Evolutionary conservation across 2,888 invertebrate species (phyloP).

Genomic region (Cantharis flavilabris): DNA sequence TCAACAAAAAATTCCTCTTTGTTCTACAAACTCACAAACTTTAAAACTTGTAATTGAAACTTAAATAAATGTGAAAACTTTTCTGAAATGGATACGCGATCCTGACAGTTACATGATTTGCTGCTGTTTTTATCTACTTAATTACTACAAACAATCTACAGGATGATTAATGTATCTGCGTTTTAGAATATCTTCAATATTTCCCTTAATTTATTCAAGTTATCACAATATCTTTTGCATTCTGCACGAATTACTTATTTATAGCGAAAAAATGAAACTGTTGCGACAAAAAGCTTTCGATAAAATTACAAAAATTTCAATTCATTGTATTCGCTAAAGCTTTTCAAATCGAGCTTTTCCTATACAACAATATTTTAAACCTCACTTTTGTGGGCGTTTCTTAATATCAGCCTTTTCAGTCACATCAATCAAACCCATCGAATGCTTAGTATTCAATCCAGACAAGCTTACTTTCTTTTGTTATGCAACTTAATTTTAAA

Average conservation of each 20-base stretch:
- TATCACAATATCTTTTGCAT: neutral
- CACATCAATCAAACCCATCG: neutral
- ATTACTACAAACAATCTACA: slow-evolving; percentile 4
- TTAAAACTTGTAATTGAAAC: slow-evolving; percentile 28
- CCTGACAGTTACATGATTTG: slow-evolving; percentile 24
- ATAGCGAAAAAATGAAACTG: neutral
- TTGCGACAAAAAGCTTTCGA: neutral
- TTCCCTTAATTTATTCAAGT: neutral
- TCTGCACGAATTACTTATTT: neutral
- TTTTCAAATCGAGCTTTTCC: neutral
- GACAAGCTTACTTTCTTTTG: neutral
- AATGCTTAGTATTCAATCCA: neutral
- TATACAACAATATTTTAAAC: neutral
- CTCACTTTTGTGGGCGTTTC: neutral
- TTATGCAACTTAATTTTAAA: neutral
- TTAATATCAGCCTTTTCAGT: neutral
- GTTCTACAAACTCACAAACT: slow-evolving; percentile 9
- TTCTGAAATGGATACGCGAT: slow-evolving; percentile 17
- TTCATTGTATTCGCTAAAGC: neutral
- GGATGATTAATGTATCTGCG: neutral
- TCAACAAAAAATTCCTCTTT: slow-evolving; percentile 12
- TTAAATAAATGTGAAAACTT: slow-evolving; percentile 29
- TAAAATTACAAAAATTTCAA: neutral
- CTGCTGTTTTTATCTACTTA: slow-evolving; percentile 7
- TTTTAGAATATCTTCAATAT: neutral